A percentile compares a stretch with the other conserved stretches of the same genome.
phyloP scores from a whole-genome alignment of 1,140 invertebrate species.

The Drosophila obscura region DNA sequence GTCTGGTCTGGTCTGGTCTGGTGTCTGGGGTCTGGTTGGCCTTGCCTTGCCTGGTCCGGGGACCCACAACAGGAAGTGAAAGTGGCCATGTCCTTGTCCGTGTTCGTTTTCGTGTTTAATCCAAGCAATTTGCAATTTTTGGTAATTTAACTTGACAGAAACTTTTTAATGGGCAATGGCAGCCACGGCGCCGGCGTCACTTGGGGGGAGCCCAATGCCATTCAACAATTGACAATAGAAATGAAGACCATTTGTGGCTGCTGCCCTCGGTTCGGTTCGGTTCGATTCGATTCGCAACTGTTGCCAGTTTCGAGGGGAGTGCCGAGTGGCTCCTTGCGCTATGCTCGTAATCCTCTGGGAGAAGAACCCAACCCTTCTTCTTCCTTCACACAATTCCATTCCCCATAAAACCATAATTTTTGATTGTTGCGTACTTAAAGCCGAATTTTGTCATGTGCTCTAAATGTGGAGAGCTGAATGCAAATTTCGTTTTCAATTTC shows the following conservation, averaged over 20 bases:
- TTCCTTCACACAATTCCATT: background rate
- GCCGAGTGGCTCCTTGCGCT: no score
- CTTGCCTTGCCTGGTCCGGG: no score
- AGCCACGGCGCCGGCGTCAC: background rate
- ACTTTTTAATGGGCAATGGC: constrained; percentile 73
- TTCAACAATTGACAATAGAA: constrained; percentile 50
- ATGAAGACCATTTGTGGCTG: constrained; percentile 61
- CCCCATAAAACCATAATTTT: constrained; percentile 67
- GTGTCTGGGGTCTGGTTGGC: no score
- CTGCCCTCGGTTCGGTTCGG: background rate
- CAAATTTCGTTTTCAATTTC: constrained; percentile 69
- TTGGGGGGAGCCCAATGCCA: constrained; percentile 12
- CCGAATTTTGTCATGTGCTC: constrained; percentile 40
- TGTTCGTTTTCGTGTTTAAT: constrained; percentile 71
- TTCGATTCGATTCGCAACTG: constrained; percentile 74
- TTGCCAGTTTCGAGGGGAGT: constrained; percentile 51
- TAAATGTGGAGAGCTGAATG: constrained; percentile 23
- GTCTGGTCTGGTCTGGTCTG: constrained; percentile 17
- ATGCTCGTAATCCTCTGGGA: constrained; percentile 30
- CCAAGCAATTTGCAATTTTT: constrained; percentile 83
- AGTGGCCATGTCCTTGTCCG: constrained; percentile 65
- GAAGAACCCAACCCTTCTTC: constrained; percentile 52
- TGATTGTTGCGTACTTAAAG: constrained; percentile 75
- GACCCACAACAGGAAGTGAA: constrained; percentile 66
- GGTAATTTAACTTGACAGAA: constrained; percentile 82